Conservation (phyloP, 2,113 vertebrate species). For the Oryzias javanicus region DNA sequence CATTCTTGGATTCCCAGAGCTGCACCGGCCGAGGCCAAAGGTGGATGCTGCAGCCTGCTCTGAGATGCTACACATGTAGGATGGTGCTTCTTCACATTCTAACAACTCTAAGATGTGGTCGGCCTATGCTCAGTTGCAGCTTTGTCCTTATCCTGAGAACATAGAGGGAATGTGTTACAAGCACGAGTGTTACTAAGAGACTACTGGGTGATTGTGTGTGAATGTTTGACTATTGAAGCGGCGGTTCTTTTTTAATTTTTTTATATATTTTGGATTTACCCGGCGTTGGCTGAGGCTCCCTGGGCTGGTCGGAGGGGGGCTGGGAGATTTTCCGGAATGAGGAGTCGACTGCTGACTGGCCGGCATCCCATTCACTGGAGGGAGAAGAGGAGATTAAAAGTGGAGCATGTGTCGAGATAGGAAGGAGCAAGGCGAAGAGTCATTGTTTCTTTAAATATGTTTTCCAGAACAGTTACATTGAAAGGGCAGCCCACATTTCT, state of each 20-base stretch:
- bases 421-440: neutral
- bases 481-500: slow-evolving; percentile 52
- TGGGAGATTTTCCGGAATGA: slow-evolving; percentile 91
- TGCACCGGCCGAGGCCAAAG: slow-evolving; percentile 45
- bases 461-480: slow-evolving; percentile 31
- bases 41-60: slow-evolving; percentile 21
- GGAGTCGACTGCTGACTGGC: slow-evolving; percentile 95
- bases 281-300: slow-evolving; percentile 88
- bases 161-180: slow-evolving; percentile 70
- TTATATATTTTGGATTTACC: slow-evolving; percentile 78
- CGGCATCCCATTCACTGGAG: slow-evolving; percentile 91
- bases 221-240: neutral
- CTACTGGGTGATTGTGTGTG: slow-evolving; percentile 4
- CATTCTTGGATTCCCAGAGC: slow-evolving; percentile 36
- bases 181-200: slow-evolving; percentile 30
- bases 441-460: slow-evolving; percentile 7
- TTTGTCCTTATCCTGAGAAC: slow-evolving; percentile 80
- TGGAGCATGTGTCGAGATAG: slow-evolving; percentile 19
- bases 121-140: slow-evolving; percentile 67
- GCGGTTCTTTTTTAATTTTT: neutral
- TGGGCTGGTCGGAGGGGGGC: slow-evolving; percentile 91
- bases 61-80: slow-evolving; percentile 58
- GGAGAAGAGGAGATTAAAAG: slow-evolving; percentile 21
- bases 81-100: slow-evolving; percentile 54
- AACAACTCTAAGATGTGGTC: slow-evolving; percentile 70